Percentiles rank a stretch among this genome's conserved stretches.
phyloP scores from a whole-genome alignment of 2,797 vertebrate species.

The Megaceryle alcyon region DNA sequence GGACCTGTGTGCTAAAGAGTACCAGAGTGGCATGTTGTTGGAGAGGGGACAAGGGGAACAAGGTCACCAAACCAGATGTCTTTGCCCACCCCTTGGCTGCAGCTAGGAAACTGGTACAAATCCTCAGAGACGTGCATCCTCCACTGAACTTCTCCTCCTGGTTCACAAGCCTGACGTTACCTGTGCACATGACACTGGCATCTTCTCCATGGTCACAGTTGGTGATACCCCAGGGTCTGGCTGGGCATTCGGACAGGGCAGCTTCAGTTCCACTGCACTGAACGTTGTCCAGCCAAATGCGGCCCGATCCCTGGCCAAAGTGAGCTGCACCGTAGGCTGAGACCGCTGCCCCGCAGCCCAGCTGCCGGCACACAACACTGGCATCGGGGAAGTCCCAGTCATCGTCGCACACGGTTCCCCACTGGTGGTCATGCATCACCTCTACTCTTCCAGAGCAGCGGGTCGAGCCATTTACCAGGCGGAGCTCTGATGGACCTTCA shows the following conservation, averaged over 20 bases:
- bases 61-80: background rate
- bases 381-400: background rate
- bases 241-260: background rate
- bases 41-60: background rate
- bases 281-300: background rate
- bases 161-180: background rate
- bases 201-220: background rate
- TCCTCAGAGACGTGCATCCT: background rate
- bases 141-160: background rate
- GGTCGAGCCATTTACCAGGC: background rate
- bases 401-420: background rate
- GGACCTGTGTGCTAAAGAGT: background rate
- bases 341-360: background rate
- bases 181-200: background rate
- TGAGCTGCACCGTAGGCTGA: background rate
- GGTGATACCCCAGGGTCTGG: background rate
- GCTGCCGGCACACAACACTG: background rate
- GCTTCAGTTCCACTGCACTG: background rate
- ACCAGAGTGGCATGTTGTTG: background rate
- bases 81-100: background rate
- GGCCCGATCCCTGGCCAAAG: background rate
- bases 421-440: background rate
- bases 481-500: background rate
- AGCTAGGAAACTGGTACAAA: background rate
- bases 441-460: background rate